These are phyloP conservation scores for Ageneiosus marmoratus DNA, from an alignment of 2,113 vertebrate genomes.

Conservation along the genomic window DNA sequence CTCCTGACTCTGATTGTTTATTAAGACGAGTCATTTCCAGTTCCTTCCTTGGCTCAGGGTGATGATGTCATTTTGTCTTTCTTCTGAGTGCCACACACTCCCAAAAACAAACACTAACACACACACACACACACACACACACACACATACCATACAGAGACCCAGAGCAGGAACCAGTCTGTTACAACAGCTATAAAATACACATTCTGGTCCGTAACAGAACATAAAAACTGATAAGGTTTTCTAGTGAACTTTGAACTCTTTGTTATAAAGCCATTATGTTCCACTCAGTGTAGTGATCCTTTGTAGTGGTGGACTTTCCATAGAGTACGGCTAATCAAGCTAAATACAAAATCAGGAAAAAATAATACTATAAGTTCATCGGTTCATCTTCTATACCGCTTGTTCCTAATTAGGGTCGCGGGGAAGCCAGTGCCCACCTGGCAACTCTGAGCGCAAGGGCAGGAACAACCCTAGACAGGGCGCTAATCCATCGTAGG, in stretches of 20 bases:
- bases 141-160: not conserved
- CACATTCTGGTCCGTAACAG: not conserved
- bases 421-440: too few relatives aligned
- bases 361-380: too few relatives aligned
- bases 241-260: not conserved
- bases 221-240: not conserved
- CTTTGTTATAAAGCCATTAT: too few relatives aligned
- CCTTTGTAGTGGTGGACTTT: too few relatives aligned
- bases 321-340: too few relatives aligned
- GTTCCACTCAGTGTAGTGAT: too few relatives aligned
- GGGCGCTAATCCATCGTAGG: too few relatives aligned
- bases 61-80: not conserved
- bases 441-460: too few relatives aligned
- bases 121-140: conserved; percentile 2
- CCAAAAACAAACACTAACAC: not conserved
- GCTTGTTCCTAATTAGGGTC: too few relatives aligned
- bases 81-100: not conserved
- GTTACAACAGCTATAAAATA: not conserved
- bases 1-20: not conserved
- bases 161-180: not conserved
- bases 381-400: too few relatives aligned
- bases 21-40: conserved; percentile 43
- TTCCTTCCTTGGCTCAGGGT: not conserved
- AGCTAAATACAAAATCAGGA: too few relatives aligned
- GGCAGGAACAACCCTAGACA: too few relatives aligned